phyloP scores from a whole-genome alignment of 2,113 vertebrate genomes.

The Porphyrio hochstetteri region DNA sequence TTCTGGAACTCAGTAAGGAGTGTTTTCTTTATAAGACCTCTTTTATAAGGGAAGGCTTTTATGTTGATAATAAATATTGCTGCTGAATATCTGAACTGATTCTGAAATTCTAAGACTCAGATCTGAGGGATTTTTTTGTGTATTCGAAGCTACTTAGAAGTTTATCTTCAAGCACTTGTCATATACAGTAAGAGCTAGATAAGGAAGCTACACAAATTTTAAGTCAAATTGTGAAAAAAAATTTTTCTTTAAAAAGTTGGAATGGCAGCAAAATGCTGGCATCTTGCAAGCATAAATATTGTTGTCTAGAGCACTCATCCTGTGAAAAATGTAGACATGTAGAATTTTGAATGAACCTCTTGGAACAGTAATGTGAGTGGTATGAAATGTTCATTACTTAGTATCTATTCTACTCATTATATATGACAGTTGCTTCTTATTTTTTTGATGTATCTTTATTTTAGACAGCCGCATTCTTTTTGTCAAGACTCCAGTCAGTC shows the following conservation, averaged over 20 bases:
- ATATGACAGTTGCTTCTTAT: not conserved
- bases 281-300: not conserved
- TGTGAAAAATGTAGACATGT: not conserved
- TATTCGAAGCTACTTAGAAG: not conserved
- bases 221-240: not conserved
- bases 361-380: not conserved
- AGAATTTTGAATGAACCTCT: not conserved
- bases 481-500: conserved; percentile 75
- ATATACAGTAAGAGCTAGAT: not conserved
- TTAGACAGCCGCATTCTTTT: conserved; percentile 77
- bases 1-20: not conserved
- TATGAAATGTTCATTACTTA: not conserved
- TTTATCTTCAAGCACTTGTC: not conserved
- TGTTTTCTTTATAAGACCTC: not conserved
- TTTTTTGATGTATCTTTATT: conserved; percentile 31
- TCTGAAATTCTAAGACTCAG: not conserved
- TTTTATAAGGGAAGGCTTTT: not conserved
- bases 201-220: not conserved
- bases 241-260: not conserved
- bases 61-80: not conserved
- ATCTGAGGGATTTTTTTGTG: not conserved
- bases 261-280: not conserved
- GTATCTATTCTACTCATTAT: too few relatives aligned
- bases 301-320: not conserved
- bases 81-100: not conserved